Evolutionary conservation across 2,888 invertebrate species (phyloP).

Genomic region (Keiferia lycopersicella): DNA sequence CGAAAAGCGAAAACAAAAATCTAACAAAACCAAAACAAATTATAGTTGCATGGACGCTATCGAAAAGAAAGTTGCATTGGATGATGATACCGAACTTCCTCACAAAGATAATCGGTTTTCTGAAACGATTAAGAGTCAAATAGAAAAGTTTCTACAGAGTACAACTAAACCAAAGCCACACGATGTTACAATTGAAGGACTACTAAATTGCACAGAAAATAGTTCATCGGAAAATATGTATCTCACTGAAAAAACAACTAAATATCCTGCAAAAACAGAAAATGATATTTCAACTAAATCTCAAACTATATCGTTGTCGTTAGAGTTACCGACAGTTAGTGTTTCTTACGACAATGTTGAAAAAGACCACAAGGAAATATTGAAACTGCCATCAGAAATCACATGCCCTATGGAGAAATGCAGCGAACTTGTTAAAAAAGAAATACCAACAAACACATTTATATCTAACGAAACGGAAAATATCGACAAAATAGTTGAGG

Average conservation of each 20-base stretch:
- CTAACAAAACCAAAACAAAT: constrained; percentile 46
- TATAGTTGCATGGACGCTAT: constrained; percentile 58
- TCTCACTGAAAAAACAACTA: neutral
- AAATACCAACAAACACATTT: neutral
- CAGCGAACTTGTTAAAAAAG: neutral
- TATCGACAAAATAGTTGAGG: constrained; percentile 7
- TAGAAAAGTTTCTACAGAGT: constrained; percentile 56
- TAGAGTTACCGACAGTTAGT: neutral
- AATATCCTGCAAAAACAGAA: neutral
- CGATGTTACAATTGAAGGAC: constrained; percentile 34
- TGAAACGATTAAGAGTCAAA: constrained; percentile 54
- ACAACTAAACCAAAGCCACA: constrained; percentile 33
- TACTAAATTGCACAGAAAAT: constrained; percentile 23
- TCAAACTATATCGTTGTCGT: neutral
- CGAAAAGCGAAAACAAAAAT: constrained; percentile 28
- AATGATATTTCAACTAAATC: neutral
- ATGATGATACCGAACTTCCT: constrained; percentile 40
- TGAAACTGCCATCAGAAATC: neutral
- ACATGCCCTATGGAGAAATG: neutral
- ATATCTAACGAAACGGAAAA: neutral
- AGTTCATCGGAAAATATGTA: neutral
- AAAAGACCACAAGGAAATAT: neutral
- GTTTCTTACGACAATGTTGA: neutral
- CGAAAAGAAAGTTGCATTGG: constrained; percentile 48
- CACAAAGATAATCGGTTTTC: constrained; percentile 50